A percentile compares a stretch with the other conserved stretches of the same genome.
These are phyloP conservation scores for Eumerus sabulonum DNA, from an alignment of 2,888 invertebrate species.

Conservation along the genomic window DNA sequence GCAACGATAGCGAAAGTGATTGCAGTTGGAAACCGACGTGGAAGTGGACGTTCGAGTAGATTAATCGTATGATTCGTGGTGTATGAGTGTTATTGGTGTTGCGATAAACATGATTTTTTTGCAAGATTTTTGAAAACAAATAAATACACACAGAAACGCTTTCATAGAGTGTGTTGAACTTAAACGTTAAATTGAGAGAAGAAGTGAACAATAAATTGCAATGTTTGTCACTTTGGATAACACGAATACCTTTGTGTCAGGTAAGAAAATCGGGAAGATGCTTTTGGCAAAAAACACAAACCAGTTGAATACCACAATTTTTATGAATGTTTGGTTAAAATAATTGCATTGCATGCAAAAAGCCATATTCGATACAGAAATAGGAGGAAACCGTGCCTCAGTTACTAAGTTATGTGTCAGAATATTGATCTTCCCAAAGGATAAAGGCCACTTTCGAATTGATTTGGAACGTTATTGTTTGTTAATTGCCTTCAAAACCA, in stretches of 20 bases:
- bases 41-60: neutral
- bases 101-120: slow-evolving; percentile 55
- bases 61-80: neutral
- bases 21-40: slow-evolving; percentile 19
- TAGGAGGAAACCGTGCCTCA: too few relatives aligned
- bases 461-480: too few relatives aligned
- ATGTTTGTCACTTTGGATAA: slow-evolving; percentile 79
- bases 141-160: slow-evolving; percentile 13
- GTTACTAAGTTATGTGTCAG: too few relatives aligned
- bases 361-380: too few relatives aligned
- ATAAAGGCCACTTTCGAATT: too few relatives aligned
- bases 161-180: slow-evolving; percentile 5
- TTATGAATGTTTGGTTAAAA: too few relatives aligned
- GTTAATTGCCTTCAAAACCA: too few relatives aligned
- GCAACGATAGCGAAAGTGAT: slow-evolving; percentile 60
- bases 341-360: too few relatives aligned
- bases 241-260: slow-evolving; percentile 77
- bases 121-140: slow-evolving; percentile 15
- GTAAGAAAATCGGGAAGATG: too few relatives aligned
- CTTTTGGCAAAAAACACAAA: too few relatives aligned
- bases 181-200: slow-evolving; percentile 5
- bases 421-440: too few relatives aligned
- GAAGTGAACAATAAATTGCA: slow-evolving; percentile 64
- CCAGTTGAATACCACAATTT: too few relatives aligned
- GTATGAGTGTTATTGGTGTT: slow-evolving; percentile 28